These are phyloP conservation scores for Sylvicapra grimmia DNA, from an alignment of 2,113 vertebrate species.

Conservation along the genomic window DNA sequence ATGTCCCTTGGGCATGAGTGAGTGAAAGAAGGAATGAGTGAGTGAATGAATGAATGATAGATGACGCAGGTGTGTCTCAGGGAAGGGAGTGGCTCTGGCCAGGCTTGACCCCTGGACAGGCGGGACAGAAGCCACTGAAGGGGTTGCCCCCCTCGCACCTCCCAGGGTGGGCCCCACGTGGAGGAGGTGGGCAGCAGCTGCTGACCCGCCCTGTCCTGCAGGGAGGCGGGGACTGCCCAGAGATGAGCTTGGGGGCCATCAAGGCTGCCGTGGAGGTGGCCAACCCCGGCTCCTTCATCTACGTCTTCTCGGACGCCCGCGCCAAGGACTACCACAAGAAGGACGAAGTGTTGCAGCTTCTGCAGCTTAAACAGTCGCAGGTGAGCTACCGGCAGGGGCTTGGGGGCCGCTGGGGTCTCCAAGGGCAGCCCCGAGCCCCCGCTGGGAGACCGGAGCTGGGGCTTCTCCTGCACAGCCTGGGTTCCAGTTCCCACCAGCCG, in stretches of 20 bases:
- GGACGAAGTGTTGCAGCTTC: slow-evolving; percentile 85
- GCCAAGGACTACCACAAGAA: slow-evolving; percentile 91
- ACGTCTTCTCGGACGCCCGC: slow-evolving; percentile 93
- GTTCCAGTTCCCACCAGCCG: rapidly evolving
- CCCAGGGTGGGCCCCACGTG: neutral
- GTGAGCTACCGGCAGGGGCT: slow-evolving; percentile 65
- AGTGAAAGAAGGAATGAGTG: neutral
- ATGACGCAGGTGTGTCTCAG: neutral
- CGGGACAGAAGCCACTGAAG: rapidly evolving
- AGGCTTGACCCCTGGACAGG: too few relatives aligned
- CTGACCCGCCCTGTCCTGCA: slow-evolving; percentile 37
- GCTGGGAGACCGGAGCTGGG: rapidly evolving
- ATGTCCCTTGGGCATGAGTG: rapidly evolving
- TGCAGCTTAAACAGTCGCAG: slow-evolving; percentile 93
- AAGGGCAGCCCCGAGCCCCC: neutral
- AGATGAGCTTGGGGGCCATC: slow-evolving; percentile 95
- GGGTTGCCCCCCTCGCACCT: neutral
- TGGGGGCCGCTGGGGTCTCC: neutral
- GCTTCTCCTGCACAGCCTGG: neutral
- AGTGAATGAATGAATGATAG: neutral
- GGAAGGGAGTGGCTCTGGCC: neutral
- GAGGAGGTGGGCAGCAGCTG: neutral
- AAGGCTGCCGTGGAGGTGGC: slow-evolving; percentile 88
- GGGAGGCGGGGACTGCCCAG: slow-evolving; percentile 95
- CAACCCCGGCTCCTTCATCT: slow-evolving; percentile 89